Base-by-base conservation (phyloP, 92 coral and sea anemone genomes). In the Isaurus tuberculatus region DNA sequence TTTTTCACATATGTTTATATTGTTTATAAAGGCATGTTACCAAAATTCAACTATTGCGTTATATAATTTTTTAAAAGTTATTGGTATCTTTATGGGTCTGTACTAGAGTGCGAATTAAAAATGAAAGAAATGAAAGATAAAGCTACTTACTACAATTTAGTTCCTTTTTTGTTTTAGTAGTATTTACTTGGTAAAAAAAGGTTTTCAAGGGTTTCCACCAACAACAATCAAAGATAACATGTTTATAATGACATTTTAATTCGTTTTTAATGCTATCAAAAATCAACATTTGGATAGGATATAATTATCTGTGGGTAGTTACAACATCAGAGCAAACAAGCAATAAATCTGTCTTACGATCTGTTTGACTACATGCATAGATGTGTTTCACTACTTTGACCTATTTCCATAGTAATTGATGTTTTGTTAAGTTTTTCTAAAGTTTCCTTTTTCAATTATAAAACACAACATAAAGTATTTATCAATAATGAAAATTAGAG, bases 341-440 rank as follows among this genome's bases (percentile, higher is more conserved):
- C 78, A 71, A 55, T 71, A 71, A 71, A 71, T 71, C 78, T 71
- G 78, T 71, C 53, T 71, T 37, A 71, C 33, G 78, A 71, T 71
- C 78, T 71, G 78, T 71, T 71, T 71, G 53, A 71, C 78, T 51
- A 22, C 77, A 71, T 71, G 55, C 55, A 25, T 32, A 71, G 78
- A 71, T 71, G 78, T 71, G 78, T 71, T 73, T 73, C 79, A 73
- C 60, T 51, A 71, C 78, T 71, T 71, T 71, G 53, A 71, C 78
- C 78, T 71, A 71, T 71, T 71, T 71, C 78, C 78, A 71, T 71
- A 71, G 53, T 71, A 71, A 71, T 20, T 71, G 55, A 71, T 32
- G 78, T 36, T 71, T 71, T 36, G 78, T 71, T 71, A 71, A 27
- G 78, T 71, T 71, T 71, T 71, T 71, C 57, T 71, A 71, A 34